Evolutionary conservation across 2,888 invertebrate species (phyloP), one percentile per base, ranked within the genome.

Genomic region (Ennomos fuscantarius): DNA sequence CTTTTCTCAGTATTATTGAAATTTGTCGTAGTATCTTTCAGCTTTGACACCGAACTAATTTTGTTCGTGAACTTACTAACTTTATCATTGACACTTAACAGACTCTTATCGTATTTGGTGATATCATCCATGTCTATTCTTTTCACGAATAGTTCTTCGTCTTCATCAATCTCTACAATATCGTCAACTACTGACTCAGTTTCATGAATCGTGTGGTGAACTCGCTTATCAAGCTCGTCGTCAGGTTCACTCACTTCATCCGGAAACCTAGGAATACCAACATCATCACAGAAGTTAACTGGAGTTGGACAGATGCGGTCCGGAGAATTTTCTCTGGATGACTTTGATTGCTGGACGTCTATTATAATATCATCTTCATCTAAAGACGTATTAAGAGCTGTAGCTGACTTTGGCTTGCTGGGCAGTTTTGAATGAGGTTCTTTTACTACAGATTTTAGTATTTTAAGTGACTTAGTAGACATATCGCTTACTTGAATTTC

Each of bases 231-330:
- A 9, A 89, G 86, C 35, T 93, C 94, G 71, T 96, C 96, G 65
- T 96, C 96, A 0, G 96, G 96, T 79, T 96, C 96, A 70, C 93
- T 94, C 0, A 96, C 94, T 72, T 94, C 93, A 78, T 96, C 96
- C 0, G 96, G 96, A 75, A 95, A 95, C 53, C 96, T 93, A 2
- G 95, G 95, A 51, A 93, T 93, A 45, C 94, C 93, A 1, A 93
- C 92, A 59, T 93, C 93, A 45, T 93, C 94, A 46, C 89, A 87
- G 8, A 93, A 92, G 37, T 93, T 93, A 5, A 95, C 92, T 0
- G 95, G 95, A 9, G 94, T 93, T 0, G 95, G 95, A 69, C 95
- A 94, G 53, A 95, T 93, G 60, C 94, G 93, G 74, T 96, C 95
- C 0, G 96, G 96, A 5, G 96, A 95, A 47, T 95, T 95, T 80